Base-by-base conservation (phyloP, 2,797 vertebrate genomes). In the Ctenopoma multispine region DNA sequence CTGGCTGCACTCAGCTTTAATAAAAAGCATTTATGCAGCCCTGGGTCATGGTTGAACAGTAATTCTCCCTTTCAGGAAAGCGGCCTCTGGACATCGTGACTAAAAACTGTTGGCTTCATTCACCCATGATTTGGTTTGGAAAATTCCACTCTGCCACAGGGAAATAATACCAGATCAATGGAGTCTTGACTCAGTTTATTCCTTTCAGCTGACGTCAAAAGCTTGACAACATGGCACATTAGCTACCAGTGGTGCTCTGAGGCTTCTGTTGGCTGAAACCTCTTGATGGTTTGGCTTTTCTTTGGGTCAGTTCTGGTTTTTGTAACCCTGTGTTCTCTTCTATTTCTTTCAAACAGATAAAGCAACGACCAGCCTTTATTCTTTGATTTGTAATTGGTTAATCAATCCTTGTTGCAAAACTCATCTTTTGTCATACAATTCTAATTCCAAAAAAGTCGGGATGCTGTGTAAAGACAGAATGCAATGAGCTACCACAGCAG, bases 151-250 rank as follows among this genome's bases (percentile, higher is more conserved):
- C 61, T 79, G 68, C 75, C 57, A 61, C 41, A 61, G 40, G 49
- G 49, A 69, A 69, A 69, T 57, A 64, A 80, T 41, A 67, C 17
- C 23, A 67, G 63, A 72, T 78, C 64, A 71, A 78, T 69, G 64
- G 53, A 63, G 67, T 69, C 64, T 46, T 51, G 24, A 72, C 51
- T 77, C 10, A 21, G 27, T 71, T 68, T 59, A 58, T 62, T 72
- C 38, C 47, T 68, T 44, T 70, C 21, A 21, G 23, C 58, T 72
- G 56, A 73, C 14, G 59, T 85, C 73, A 77, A 61, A 56, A 67
- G 47, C 50, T 65, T 72, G 60, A 64, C 63, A 70, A 60, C 63
- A 78, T 50, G 71, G 64, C 69, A 75, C 68, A 72, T 70, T 78
- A 72, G 63, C 38, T 27, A 41, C 38, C 69, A 71, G 44, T 49